Conservation (phyloP, 2,888 invertebrate genomes). For the Nemoura dubitans region DNA sequence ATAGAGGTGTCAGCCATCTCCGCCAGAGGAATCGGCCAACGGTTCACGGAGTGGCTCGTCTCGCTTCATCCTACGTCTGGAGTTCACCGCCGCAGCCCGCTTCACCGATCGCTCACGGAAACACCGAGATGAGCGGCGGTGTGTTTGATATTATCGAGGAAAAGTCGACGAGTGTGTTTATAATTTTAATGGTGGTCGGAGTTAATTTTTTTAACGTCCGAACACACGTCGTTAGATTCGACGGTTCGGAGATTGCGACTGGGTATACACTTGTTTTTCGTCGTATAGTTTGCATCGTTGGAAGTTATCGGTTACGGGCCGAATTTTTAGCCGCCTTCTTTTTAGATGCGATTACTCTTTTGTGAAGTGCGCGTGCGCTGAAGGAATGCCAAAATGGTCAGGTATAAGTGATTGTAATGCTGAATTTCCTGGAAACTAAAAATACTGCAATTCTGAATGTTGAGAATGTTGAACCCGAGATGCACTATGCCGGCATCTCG, state of each 20-base stretch:
- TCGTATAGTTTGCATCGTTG: not conserved
- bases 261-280: not conserved
- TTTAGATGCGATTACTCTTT: not conserved
- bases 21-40: not conserved
- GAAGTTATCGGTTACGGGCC: not conserved
- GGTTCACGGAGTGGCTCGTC: not conserved
- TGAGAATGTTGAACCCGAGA: too few species aligned
- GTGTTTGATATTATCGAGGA: not conserved
- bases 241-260: not conserved
- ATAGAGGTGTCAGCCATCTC: not conserved
- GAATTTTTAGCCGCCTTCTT: not conserved
- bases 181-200: not conserved
- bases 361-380: not conserved
- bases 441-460: too few species aligned
- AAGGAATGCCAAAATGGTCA: too few species aligned
- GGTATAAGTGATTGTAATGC: too few species aligned
- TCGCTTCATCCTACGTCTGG: not conserved
- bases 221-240: not conserved
- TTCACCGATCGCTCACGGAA: not conserved
- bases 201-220: too few species aligned
- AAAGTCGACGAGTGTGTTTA: not conserved
- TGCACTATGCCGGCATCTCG: too few species aligned
- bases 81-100: not conserved
- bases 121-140: not conserved
- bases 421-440: too few species aligned